Evolutionary conservation across 2,888 invertebrate species (phyloP), one percentile per base, ranked within the genome.

Genomic region (Drepanosiphum platanoidis): DNA sequence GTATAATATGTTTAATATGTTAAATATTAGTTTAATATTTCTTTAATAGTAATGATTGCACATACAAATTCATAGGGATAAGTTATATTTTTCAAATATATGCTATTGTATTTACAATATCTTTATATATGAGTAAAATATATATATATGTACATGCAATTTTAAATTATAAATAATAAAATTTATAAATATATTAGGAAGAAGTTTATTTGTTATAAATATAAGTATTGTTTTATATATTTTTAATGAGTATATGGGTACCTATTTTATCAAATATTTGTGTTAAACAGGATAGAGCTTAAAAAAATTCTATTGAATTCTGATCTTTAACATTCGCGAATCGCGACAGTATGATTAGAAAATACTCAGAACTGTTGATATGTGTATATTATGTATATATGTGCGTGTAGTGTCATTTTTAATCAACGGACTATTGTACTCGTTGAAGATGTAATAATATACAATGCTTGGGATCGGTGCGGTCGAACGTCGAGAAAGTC

Each of bases 401-500:
- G 18, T 32, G 32, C 4, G 9, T 5, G 13, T 36, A 83, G 36
- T 83, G 36, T 64, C 42, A 66, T 83, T 83, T 83, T 84, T 77
- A 75, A 84, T 84, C 68, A 84, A 84, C 77, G 42, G 32, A 52
- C 84, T 39, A 77, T 77, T 77, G 84, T 77, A 39, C 68, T 42
- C 22, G 36, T 52, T 32, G 72, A 66, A 84, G 66, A 75, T 70
- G 64, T 82, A 74, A 82, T 82, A 82, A 72, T 82, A 64, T 72
- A 82, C 72, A 72, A 82, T 64, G 82, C 34, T 82, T 4, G 32
- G 72, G 82, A 72, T 66, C 75, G 75, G 66, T 66, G 84, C 36
- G 36, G 72, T 83, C 66, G 74, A 75, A 77, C 84, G 52, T 68
- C 68, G 75, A 75, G 66, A 77, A 84, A 84, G 84, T 84, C 84